A percentile compares a stretch with the other conserved stretches of the same genome.
Conservation (phyloP, 2,888 invertebrate species). For the Nymphalis c-album region DNA sequence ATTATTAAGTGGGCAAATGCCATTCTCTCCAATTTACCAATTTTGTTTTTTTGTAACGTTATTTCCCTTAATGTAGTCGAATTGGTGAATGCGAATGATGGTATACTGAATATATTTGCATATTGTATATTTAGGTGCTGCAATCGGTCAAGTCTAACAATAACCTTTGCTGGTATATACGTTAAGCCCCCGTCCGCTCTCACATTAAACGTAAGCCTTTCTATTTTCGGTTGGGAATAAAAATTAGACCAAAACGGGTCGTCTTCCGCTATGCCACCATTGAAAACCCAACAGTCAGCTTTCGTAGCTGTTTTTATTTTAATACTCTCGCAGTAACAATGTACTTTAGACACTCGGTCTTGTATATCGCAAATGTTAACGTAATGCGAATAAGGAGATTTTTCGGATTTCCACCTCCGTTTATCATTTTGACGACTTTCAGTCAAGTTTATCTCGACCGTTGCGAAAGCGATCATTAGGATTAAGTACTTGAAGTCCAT, state of each 20-base stretch:
- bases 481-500: slow-evolving; percentile 77
- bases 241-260: slow-evolving; percentile 89
- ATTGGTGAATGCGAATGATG: slow-evolving; percentile 88
- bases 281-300: slow-evolving; percentile 90
- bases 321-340: slow-evolving; percentile 85
- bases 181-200: slow-evolving; percentile 85
- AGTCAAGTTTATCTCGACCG: slow-evolving; percentile 73
- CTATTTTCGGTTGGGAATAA: slow-evolving; percentile 86
- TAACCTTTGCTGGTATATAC: slow-evolving; percentile 86
- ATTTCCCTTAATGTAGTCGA: slow-evolving; percentile 86
- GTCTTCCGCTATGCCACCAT: slow-evolving; percentile 85
- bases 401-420: slow-evolving; percentile 74
- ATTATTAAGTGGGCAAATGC: slow-evolving; percentile 88
- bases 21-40: slow-evolving; percentile 84
- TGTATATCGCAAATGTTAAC: slow-evolving; percentile 82
- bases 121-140: slow-evolving; percentile 86
- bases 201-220: slow-evolving; percentile 86
- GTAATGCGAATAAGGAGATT: slow-evolving; percentile 66
- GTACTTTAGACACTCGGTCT: slow-evolving; percentile 80
- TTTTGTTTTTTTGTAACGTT: slow-evolving; percentile 86
- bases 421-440: slow-evolving; percentile 76
- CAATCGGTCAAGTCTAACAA: slow-evolving; percentile 84
- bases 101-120: slow-evolving; percentile 86
- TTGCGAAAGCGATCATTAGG: slow-evolving; percentile 74
- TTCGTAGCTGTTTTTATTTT: slow-evolving; percentile 83